Evolutionary conservation across 1,140 invertebrate species (phyloP).

Genomic region (Halesus radiatus): DNA sequence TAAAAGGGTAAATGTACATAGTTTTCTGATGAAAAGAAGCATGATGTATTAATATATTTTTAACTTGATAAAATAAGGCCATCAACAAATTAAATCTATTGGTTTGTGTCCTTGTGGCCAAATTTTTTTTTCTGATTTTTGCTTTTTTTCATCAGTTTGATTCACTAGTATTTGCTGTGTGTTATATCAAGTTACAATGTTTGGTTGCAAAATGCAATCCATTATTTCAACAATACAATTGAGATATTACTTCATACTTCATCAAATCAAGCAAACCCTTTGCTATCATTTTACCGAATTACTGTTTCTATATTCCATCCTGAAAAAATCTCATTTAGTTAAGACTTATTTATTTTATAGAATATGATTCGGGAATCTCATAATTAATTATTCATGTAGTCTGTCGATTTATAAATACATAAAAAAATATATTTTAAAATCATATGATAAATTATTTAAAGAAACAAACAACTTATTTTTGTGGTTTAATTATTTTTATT

Average conservation of each 20-base stretch:
- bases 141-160: not conserved
- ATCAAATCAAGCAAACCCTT: too few relatives aligned
- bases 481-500: too few relatives aligned
- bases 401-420: not conserved
- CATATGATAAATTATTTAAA: too few relatives aligned
- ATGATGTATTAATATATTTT: not conserved
- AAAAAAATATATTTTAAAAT: too few relatives aligned
- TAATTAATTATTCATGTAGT: not conserved
- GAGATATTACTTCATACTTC: too few relatives aligned
- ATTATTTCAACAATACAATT: not conserved
- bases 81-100: not conserved
- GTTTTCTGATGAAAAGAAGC: not conserved
- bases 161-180: not conserved
- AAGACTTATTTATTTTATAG: conserved; percentile 32
- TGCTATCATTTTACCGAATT: too few relatives aligned
- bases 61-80: not conserved
- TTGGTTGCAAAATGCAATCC: not conserved
- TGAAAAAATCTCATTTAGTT: conserved; percentile 20
- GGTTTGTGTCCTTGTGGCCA: not conserved
- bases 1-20: conserved; percentile 31
- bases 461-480: too few relatives aligned
- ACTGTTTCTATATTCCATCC: not conserved
- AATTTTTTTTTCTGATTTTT: not conserved
- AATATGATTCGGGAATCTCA: conserved; percentile 31
- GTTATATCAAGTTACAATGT: conserved; percentile 5